Evolutionary conservation across 2,888 invertebrate species (phyloP), one percentile per base, ranked within the genome.

Genomic region (Urechis unicinctus): DNA sequence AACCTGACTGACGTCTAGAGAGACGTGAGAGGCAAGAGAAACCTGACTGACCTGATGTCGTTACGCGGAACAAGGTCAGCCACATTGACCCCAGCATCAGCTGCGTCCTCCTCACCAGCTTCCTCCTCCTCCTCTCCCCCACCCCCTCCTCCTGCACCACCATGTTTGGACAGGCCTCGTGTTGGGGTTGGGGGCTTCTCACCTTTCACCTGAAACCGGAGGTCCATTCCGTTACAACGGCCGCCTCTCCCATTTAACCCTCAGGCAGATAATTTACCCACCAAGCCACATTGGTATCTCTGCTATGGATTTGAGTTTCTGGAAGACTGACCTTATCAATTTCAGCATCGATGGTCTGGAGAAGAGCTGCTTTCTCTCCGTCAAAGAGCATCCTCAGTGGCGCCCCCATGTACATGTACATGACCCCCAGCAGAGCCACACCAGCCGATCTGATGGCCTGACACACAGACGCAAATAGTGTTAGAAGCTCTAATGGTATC

Each of bases 341-440:
- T 74, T 93, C 93, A 24, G 86, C 82, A 73, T 89, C 88, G 57
- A 94, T 90, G 73, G 89, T 87, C 66, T 90, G 89, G 47, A 86
- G 84, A 0, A 93, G 80, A 0, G 88, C 86, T 0, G 90, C 84
- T 70, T 93, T 94, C 75, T 94, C 94, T 62, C 84, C 85, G 65
- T 92, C 92, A 68, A 93, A 91, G 72, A 89, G 88, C 68, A 83
- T 83, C 63, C 89, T 82, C 0, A 92, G 73, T 17, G 85, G 84
- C 17, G 64, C 65, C 0, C 93, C 92, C 81, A 90, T 85, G 69
- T 88, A 91, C 64, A 92, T 80, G 48, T 89, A 89, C 68, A 93
- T 80, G 0, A 86, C 85, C 0, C 91, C 90, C 1, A 88, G 78
- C 65, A 90, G 81, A 28, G 83, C 81, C 17, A 93, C 86, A 0